These are phyloP conservation scores for Gryllus longicercus DNA, from an alignment of 2,888 invertebrate species.

Conservation along the genomic window DNA sequence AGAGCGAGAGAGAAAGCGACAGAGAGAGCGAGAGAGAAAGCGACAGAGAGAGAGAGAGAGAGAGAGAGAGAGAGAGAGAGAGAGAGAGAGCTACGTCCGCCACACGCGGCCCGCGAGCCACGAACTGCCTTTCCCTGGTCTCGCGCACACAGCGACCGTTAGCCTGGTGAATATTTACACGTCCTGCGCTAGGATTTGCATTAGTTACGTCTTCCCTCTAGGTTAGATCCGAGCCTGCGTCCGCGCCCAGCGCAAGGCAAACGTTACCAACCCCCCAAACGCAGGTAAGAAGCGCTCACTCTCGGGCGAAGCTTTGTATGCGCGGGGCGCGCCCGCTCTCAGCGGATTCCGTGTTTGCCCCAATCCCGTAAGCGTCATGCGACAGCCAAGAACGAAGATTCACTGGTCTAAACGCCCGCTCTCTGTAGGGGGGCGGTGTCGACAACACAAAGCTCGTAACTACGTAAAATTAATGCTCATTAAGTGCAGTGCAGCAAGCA, in stretches of 20 bases:
- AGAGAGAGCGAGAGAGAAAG: too few relatives aligned
- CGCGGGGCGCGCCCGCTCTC: not conserved
- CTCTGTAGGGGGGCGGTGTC: not conserved
- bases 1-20: too few relatives aligned
- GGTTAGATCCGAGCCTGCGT: too few relatives aligned
- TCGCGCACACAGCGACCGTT: not conserved
- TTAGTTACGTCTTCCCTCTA: not conserved
- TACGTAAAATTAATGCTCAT: constrained; percentile 17
- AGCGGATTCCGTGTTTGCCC: too few relatives aligned
- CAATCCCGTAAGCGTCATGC: too few relatives aligned
- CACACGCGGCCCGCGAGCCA: not conserved
- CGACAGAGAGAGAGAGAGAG: too few relatives aligned
- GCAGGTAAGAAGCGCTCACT: not conserved
- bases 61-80: too few relatives aligned
- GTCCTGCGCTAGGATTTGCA: not conserved
- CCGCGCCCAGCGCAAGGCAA: too few relatives aligned
- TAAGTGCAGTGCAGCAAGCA: not conserved
- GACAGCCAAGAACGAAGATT: too few relatives aligned
- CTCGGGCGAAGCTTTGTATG: not conserved
- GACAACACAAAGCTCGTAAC: not conserved
- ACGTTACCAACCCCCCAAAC: too few relatives aligned
- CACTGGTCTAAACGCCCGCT: too few relatives aligned
- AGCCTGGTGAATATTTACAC: not conserved
- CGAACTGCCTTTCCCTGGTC: not conserved
- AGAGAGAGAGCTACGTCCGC: not conserved